phyloP scores from a whole-genome alignment of 2,888 invertebrate genomes.

The Stictocephala bisonia region DNA sequence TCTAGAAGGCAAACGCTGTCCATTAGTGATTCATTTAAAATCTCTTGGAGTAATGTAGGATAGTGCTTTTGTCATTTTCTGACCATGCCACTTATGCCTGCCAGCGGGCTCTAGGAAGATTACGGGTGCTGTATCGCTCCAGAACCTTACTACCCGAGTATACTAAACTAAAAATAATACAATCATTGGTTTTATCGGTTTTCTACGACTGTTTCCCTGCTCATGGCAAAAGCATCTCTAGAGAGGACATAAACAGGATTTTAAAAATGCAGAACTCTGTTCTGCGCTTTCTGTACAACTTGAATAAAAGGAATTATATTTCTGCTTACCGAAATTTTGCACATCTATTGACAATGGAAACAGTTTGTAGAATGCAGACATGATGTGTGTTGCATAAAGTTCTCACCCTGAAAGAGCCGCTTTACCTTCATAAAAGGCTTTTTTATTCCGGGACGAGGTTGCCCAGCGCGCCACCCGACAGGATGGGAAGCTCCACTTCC shows the following conservation, averaged over 20 bases:
- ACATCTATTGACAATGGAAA: neutral
- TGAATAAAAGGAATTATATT: neutral
- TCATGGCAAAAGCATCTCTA: slow-evolving; percentile 1
- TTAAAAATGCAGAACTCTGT: neutral
- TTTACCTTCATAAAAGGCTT: neutral
- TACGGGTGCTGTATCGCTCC: neutral
- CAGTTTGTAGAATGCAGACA: neutral
- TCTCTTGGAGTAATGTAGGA: no score
- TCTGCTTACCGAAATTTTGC: neutral
- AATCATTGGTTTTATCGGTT: neutral
- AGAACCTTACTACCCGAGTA: no score
- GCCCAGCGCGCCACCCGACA: slow-evolving; percentile 1
- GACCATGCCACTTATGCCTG: neutral
- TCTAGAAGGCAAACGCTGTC: no score
- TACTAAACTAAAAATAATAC: neutral
- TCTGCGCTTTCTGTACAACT: neutral
- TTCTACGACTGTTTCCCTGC: slow-evolving; percentile 11
- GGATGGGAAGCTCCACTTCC: slow-evolving; percentile 6
- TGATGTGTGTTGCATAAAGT: slow-evolving; percentile 4
- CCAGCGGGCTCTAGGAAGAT: neutral
- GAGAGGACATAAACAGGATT: neutral
- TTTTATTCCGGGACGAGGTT: neutral
- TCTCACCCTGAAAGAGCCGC: neutral
- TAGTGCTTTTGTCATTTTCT: no score
- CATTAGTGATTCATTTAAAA: no score